phyloP scores from a whole-genome alignment of 2,888 invertebrate species.

The Apamea epomidion region DNA sequence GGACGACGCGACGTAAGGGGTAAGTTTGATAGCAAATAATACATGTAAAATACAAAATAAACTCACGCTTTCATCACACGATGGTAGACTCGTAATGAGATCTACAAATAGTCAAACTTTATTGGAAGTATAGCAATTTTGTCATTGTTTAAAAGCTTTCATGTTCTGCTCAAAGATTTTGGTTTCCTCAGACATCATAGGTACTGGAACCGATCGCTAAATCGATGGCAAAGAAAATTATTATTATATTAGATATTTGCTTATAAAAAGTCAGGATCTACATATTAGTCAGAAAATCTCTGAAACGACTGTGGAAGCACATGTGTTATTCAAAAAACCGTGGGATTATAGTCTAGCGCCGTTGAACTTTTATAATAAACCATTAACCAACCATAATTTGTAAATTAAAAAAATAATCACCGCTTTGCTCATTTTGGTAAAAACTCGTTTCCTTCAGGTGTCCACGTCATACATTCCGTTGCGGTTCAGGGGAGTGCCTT shows the following conservation, averaged over 20 bases:
- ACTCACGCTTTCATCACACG: not conserved
- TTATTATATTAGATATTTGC: no score
- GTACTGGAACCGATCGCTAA: not conserved
- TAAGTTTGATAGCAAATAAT: conserved; percentile 64
- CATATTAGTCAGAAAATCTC: not conserved
- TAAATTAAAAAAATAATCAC: conserved; percentile 29
- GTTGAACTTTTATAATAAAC: conserved; percentile 57
- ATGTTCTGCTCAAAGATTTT: not conserved
- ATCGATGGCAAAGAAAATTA: not conserved
- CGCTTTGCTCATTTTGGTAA: conserved; percentile 7
- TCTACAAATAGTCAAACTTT: not conserved
- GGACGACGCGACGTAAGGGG: conserved; percentile 90
- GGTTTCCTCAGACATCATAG: not conserved
- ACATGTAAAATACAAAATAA: not conserved
- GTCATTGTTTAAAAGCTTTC: not conserved
- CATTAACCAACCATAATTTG: conserved; percentile 36
- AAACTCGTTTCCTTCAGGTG: conserved; percentile 87
- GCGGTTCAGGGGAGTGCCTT: conserved; percentile 96
- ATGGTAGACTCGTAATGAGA: not conserved
- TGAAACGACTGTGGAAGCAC: not conserved
- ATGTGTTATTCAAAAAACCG: conserved; percentile 43
- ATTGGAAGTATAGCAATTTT: not conserved
- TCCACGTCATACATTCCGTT: conserved; percentile 95
- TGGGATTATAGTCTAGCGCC: conserved; percentile 47
- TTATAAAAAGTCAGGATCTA: not conserved